Percentiles rank a stretch among this genome's conserved stretches.
Evolutionary conservation across 2,797 vertebrate genomes (phyloP).

Genomic region (Novumbra hubbsi): DNA sequence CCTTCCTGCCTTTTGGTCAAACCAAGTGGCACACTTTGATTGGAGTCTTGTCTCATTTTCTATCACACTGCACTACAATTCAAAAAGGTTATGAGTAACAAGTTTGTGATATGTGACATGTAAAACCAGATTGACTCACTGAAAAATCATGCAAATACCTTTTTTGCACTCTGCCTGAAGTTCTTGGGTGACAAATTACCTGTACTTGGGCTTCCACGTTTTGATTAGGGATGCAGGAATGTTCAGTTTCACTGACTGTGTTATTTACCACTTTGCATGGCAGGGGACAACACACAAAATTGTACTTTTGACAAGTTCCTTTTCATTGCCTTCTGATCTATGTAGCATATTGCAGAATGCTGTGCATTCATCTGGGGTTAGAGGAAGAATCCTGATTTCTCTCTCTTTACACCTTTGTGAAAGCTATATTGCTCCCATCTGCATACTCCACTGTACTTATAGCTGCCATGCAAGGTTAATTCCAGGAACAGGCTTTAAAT

Average conservation of each 20-base stretch:
- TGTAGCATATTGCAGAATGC: constrained; percentile 12
- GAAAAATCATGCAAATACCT: constrained; percentile 20
- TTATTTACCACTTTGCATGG: constrained; percentile 18
- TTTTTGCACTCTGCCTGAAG: constrained; percentile 26
- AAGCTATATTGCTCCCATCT: constrained; percentile 20
- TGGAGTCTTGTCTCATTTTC: no score
- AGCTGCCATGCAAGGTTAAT: constrained; percentile 22
- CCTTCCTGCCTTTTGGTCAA: no score
- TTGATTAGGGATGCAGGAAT: constrained; percentile 22
- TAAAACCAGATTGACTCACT: no score
- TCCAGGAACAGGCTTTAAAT: constrained; percentile 5
- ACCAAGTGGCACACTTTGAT: no score
- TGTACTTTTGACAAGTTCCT: constrained; percentile 3
- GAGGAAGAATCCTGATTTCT: constrained; percentile 10
- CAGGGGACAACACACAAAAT: no score
- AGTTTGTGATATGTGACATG: no score
- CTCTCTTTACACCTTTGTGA: constrained; percentile 20
- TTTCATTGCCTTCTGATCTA: background rate
- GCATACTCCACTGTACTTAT: constrained; percentile 19
- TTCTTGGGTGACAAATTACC: constrained; percentile 18
- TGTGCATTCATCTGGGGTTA: constrained; percentile 7
- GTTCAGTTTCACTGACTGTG: constrained; percentile 13
- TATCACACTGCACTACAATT: no score
- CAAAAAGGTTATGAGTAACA: no score
- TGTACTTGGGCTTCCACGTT: no score